phyloP scores from a whole-genome alignment of 92 coral and sea anemone genomes.

The Galaxea fascicularis region DNA sequence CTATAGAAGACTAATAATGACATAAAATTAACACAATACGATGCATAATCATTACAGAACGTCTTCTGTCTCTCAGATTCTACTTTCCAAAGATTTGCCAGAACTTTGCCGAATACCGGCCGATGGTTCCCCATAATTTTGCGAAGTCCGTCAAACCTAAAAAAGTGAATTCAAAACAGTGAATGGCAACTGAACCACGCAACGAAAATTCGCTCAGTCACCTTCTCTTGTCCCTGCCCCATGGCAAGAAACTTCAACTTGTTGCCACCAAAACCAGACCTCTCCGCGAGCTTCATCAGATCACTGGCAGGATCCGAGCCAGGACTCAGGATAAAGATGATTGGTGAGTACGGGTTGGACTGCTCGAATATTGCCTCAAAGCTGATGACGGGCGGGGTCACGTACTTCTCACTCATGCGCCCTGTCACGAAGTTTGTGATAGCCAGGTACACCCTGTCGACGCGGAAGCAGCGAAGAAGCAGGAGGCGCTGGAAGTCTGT shows the following conservation, averaged over 20 bases:
- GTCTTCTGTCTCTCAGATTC: too few species aligned
- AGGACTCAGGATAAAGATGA: slow-evolving; percentile 97
- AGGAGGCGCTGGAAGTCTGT: slow-evolving; percentile 97
- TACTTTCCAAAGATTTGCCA: background rate
- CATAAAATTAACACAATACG: background rate
- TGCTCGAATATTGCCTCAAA: slow-evolving; percentile 98
- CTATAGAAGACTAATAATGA: too few species aligned
- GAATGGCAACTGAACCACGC: too few species aligned
- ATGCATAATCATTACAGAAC: too few species aligned
- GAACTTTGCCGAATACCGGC: background rate
- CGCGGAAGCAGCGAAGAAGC: slow-evolving; percentile 96
- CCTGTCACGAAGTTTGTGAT: slow-evolving; percentile 98
- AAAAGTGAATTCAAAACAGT: too few species aligned
- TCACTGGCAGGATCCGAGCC: slow-evolving; percentile 99
- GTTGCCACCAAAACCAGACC: slow-evolving; percentile 99
- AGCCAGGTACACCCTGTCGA: slow-evolving; percentile 98
- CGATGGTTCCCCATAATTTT: background rate
- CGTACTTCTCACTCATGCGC: slow-evolving; percentile 99
- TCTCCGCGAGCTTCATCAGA: slow-evolving; percentile 98
- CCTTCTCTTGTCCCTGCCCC: slow-evolving; percentile 99
- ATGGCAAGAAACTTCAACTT: slow-evolving; percentile 95
- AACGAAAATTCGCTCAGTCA: background rate
- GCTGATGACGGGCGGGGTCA: slow-evolving; percentile 99
- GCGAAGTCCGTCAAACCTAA: too few species aligned
- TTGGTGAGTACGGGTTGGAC: slow-evolving; percentile 95